Evolutionary conservation across 2,113 vertebrate genomes (phyloP).

Genomic region (Pimephales promelas): DNA sequence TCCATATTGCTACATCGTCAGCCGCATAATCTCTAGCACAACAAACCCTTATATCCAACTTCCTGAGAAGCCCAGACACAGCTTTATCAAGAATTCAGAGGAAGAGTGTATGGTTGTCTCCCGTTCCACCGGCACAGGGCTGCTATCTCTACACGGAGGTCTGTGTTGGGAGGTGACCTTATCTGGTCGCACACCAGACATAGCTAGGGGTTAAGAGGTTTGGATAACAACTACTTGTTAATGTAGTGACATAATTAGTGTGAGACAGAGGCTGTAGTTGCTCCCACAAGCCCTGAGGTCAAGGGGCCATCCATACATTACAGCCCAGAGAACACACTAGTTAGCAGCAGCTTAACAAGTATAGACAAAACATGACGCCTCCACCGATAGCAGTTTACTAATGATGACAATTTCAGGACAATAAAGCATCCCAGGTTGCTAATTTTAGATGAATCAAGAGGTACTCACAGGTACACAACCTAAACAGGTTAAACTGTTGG

Average conservation of each 20-base stretch:
- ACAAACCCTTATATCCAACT: constrained; percentile 37
- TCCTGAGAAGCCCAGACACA: constrained; percentile 38
- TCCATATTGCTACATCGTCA: constrained; percentile 29
- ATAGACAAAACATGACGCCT: constrained; percentile 3
- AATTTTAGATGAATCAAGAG: neutral
- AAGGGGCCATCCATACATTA: constrained; percentile 11
- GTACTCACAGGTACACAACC: neutral
- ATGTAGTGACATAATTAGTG: constrained; percentile 22
- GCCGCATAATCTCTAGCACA: neutral
- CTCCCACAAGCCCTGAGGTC: constrained; percentile 12
- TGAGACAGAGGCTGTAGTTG: neutral
- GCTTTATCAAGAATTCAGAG: constrained; percentile 46
- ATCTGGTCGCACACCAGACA: constrained; percentile 21
- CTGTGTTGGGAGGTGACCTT: constrained; percentile 1
- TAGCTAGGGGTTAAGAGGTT: constrained; percentile 25
- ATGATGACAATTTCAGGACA: neutral
- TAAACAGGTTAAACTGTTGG: neutral
- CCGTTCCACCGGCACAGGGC: neutral
- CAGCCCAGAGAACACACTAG: neutral
- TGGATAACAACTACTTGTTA: constrained; percentile 30
- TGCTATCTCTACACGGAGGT: constrained; percentile 41
- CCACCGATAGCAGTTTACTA: neutral
- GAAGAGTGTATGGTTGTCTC: constrained; percentile 38
- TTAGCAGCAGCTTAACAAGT: constrained; percentile 3
- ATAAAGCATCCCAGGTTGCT: constrained; percentile 5